A percentile compares a stretch with the other conserved stretches of the same genome.
phyloP scores from a whole-genome alignment of 1,140 invertebrate species.

The Cyphomyrmex costatus region DNA sequence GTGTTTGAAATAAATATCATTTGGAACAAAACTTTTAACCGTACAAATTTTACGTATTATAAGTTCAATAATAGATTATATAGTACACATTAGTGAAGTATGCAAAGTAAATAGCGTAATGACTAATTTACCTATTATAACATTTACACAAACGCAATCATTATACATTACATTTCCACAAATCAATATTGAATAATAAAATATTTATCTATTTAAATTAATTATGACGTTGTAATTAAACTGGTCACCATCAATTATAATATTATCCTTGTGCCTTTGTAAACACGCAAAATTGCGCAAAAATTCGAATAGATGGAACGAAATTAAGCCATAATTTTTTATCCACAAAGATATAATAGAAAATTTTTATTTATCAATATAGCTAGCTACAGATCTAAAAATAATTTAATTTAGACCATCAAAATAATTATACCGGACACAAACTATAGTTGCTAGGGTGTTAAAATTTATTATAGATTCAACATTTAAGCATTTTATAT shows the following conservation, averaged over 20 bases:
- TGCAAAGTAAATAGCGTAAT: conserved; percentile 36
- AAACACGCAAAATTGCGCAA: neutral
- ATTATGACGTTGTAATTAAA: neutral
- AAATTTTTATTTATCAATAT: conserved; percentile 3
- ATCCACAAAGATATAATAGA: neutral
- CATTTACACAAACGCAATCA: conserved; percentile 17
- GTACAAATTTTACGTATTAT: neutral
- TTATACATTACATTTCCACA: conserved; percentile 9
- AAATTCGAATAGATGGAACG: neutral
- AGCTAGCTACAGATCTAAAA: no score
- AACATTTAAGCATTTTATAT: no score
- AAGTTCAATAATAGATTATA: neutral
- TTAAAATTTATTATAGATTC: no score
- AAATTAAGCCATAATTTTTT: neutral
- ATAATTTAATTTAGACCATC: no score
- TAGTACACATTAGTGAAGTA: neutral
- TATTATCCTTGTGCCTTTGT: neutral
- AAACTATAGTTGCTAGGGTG: no score
- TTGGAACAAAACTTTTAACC: neutral
- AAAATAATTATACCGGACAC: no score
- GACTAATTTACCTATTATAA: conserved; percentile 37
- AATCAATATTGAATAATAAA: conserved; percentile 20
- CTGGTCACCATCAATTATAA: conserved; percentile 2
- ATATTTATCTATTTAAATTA: conserved; percentile 45
- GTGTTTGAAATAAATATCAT: conserved; percentile 9